These are phyloP conservation scores for Phalacrocorax aristotelis DNA, from an alignment of 2,113 vertebrate genomes.

Conservation along the genomic window DNA sequence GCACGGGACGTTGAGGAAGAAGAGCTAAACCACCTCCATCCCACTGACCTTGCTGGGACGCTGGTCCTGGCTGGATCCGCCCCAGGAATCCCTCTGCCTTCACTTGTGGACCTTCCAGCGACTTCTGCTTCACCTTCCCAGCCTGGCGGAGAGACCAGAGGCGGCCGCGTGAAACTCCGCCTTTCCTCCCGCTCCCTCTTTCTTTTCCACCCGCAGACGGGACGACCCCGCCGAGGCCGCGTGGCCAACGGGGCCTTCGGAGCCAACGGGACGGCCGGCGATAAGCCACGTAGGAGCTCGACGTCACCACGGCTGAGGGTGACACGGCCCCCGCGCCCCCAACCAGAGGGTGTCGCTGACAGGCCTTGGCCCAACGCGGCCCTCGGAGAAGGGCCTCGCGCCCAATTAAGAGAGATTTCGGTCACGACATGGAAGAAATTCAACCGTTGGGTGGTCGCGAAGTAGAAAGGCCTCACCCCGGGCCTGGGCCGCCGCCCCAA, in stretches of 20 bases:
- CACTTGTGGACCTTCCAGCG: neutral
- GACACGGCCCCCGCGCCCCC: neutral
- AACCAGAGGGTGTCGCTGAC: rapidly evolving
- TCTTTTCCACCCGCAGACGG: neutral
- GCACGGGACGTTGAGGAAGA: neutral
- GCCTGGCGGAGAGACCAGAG: neutral
- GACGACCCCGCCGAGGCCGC: no score
- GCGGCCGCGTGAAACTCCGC: neutral
- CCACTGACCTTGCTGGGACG: neutral
- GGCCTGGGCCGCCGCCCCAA: neutral
- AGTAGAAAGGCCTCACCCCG: no score
- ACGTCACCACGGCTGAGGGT: neutral
- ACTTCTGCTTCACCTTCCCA: neutral
- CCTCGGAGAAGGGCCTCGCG: neutral
- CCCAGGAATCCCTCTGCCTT: constrained; percentile 7
- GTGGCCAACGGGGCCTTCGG: rapidly evolving
- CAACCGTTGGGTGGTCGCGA: rapidly evolving
- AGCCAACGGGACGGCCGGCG: rapidly evolving
- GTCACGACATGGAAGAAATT: rapidly evolving
- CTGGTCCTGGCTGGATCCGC: neutral
- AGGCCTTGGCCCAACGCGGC: rapidly evolving
- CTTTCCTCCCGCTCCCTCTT: neutral
- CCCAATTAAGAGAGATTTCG: rapidly evolving
- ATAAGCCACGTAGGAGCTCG: neutral
- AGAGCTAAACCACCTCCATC: neutral